Conservation (phyloP, 1,140 invertebrate genomes). For the Seison nebaliae region DNA sequence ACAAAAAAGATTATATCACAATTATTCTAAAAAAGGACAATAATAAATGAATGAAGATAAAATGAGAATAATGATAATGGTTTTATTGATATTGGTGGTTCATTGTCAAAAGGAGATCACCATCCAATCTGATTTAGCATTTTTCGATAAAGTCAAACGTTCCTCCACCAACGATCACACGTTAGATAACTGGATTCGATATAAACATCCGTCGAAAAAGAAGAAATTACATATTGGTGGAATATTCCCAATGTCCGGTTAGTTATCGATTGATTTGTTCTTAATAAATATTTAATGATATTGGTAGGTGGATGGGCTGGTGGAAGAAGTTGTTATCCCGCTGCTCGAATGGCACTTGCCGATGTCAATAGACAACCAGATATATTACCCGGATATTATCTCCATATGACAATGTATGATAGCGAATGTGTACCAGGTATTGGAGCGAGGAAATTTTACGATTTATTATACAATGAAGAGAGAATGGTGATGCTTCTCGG, state of each 20-base stretch:
- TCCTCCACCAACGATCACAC: too few species aligned
- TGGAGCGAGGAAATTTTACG: constrained; percentile 87
- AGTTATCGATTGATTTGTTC: too few species aligned
- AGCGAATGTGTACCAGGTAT: constrained; percentile 92
- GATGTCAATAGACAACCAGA: constrained; percentile 71
- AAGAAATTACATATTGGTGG: constrained; percentile 60
- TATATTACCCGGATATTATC: constrained; percentile 61
- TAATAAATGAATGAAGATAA: too few species aligned
- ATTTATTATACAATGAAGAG: constrained; percentile 66
- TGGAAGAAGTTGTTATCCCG: constrained; percentile 33
- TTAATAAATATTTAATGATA: too few species aligned
- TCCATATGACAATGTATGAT: constrained; percentile 76
- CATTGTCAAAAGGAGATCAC: too few species aligned
- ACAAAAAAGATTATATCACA: too few species aligned
- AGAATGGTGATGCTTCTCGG: constrained; percentile 68
- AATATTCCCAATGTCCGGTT: constrained; percentile 89
- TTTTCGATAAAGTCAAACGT: too few species aligned
- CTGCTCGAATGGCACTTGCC: constrained; percentile 67
- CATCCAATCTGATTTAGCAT: too few species aligned
- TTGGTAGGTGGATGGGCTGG: constrained; percentile 59
- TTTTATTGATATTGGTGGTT: too few species aligned
- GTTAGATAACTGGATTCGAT: too few species aligned
- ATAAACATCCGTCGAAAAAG: constrained; percentile 16
- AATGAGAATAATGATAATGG: too few species aligned
- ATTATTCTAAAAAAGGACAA: too few species aligned